phyloP scores from a whole-genome alignment of 2,888 invertebrate genomes.

The Dinocampus coccinellae region DNA sequence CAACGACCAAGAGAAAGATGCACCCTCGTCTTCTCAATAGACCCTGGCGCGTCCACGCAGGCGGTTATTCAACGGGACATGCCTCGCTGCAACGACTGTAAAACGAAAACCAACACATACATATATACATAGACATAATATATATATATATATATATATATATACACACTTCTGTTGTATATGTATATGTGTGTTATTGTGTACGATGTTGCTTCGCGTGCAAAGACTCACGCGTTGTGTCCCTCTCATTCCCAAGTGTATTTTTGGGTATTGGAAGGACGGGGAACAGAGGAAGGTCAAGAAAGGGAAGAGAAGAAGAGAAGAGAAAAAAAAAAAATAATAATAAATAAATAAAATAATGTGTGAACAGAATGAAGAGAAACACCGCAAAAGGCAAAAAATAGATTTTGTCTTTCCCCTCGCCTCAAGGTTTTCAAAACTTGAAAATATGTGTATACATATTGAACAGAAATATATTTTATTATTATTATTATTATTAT shows the following conservation, averaged over 20 bases:
- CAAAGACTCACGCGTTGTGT: background rate
- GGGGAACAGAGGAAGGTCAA: slow-evolving; percentile 8
- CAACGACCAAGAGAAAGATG: slow-evolving; percentile 37
- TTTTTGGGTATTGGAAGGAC: background rate
- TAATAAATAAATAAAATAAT: no score
- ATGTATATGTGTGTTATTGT: background rate
- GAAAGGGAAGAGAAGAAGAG: slow-evolving; percentile 3
- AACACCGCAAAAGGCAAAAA: slow-evolving; percentile 36
- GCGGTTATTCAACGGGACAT: slow-evolving; percentile 58
- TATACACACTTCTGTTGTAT: background rate
- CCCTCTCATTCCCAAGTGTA: slow-evolving; percentile 19
- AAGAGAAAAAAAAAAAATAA: background rate
- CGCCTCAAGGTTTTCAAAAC: background rate
- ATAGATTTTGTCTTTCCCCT: background rate
- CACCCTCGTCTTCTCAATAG: slow-evolving; percentile 45
- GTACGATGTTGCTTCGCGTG: background rate
- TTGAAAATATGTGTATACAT: background rate
- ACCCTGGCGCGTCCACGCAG: slow-evolving; percentile 39
- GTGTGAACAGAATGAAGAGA: slow-evolving; percentile 26
- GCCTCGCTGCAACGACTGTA: slow-evolving; percentile 54
- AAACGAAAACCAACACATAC: slow-evolving; percentile 59
- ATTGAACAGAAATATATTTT: background rate
- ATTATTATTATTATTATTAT: no score
- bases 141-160: background rate
- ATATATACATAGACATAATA: slow-evolving; percentile 34